Evolutionary conservation across 2,888 invertebrate genomes (phyloP).

Genomic region (Drosophila meridiana): DNA sequence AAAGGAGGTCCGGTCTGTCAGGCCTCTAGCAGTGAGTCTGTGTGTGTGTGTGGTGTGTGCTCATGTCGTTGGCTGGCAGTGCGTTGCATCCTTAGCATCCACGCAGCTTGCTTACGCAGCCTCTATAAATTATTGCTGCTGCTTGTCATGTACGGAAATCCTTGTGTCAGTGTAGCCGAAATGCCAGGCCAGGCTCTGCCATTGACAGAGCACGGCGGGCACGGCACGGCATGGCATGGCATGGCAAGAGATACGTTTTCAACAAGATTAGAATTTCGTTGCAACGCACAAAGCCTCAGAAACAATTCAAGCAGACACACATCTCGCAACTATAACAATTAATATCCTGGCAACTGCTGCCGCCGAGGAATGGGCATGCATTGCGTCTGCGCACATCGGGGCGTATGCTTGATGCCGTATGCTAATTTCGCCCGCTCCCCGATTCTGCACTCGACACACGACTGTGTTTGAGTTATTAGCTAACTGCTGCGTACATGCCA

Average conservation of each 20-base stretch:
- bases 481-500: slow-evolving; percentile 25
- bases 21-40: slow-evolving; percentile 30
- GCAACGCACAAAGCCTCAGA: slow-evolving; percentile 76
- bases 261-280: slow-evolving; percentile 79
- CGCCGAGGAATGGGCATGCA: slow-evolving; percentile 45
- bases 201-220: slow-evolving; percentile 59
- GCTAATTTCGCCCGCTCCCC: slow-evolving; percentile 60
- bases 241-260: slow-evolving; percentile 73
- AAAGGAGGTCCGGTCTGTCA: slow-evolving; percentile 14
- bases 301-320: slow-evolving; percentile 79
- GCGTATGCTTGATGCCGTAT: slow-evolving; percentile 74
- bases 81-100: slow-evolving; percentile 57
- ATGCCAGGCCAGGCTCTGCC: slow-evolving; percentile 57
- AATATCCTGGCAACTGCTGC: slow-evolving; percentile 66
- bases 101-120: slow-evolving; percentile 76
- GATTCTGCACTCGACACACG: slow-evolving; percentile 33
- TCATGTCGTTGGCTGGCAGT: slow-evolving; percentile 40
- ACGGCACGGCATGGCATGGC: slow-evolving; percentile 41
- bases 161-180: slow-evolving; percentile 82
- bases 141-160: slow-evolving; percentile 83
- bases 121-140: slow-evolving; percentile 83
- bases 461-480: slow-evolving; percentile 67
- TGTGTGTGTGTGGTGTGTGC: slow-evolving; percentile 25
- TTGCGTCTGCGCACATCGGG: slow-evolving; percentile 54
- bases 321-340: slow-evolving; percentile 81